Base-by-base conservation (phyloP, 2,797 vertebrate genomes). In the Gymnoscopelus microlampas region DNA sequence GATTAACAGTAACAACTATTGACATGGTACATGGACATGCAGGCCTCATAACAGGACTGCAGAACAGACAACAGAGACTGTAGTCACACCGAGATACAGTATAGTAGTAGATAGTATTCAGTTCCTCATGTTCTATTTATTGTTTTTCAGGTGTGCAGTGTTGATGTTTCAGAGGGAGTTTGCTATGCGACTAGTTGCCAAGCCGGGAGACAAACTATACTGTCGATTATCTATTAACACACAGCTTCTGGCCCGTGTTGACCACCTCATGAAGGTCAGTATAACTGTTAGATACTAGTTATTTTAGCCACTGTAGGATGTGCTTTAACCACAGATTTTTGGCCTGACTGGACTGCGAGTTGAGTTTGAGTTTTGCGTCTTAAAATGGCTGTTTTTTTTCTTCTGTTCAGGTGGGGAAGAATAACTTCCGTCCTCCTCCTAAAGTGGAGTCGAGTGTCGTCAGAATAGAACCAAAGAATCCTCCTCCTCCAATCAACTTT, bases 111-210 rank as follows among this genome's bases (percentile, higher is more conserved):
- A 19, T 19, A 19, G 19, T 19, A 19, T 19, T 19, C 19, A 19
- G 19, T 19, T 19, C 19, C 19, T 19, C 19, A 19, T 19, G 19
- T 19, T 29, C 39, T 44, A 44, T 44, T 8, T 39, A 7, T 39
- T 44, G 39, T 9, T 44, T 72, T 58, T 70, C 85, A 99, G 98
- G 85, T 99, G 97, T 92, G 98, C 98, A 14, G 88, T 99, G 86
- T 92, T 99, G 87, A 99, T 99, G 98, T 99, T 99, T 93, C 98
- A 99, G 80, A 95, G 96, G 78, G 98, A 99, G 87, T 99, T 99
- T 89, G 97, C 98, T 29, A 96, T 99, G 92, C 95, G 97, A 24
- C 90, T 99, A 80, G 97, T 99, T 23, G 98, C 98, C 66, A 93
- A 93, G 67, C 97, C 98, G 23, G 97, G 97, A 82, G 97, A 96